These are phyloP conservation scores for Indicator indicator DNA, from an alignment of 2,113 vertebrate genomes.

Conservation along the genomic window DNA sequence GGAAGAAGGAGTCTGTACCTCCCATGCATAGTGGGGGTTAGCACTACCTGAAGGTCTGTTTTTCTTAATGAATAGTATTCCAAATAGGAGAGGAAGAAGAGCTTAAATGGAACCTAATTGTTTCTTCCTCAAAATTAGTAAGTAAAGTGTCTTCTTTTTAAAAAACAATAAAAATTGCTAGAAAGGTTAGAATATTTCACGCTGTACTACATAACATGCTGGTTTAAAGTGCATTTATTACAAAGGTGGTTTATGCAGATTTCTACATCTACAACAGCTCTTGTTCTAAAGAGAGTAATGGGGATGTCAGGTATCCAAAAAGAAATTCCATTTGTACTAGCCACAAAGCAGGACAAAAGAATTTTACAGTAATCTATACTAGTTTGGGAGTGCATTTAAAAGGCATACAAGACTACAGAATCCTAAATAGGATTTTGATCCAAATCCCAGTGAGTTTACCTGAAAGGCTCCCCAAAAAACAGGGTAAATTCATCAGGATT, in stretches of 20 bases:
- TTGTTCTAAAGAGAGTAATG: constrained; percentile 22
- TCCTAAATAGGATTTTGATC: background rate
- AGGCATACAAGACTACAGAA: background rate
- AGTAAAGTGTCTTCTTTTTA: background rate
- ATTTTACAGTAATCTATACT: constrained; percentile 7
- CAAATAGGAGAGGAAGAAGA: background rate
- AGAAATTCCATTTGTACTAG: constrained; percentile 54
- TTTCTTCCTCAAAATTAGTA: background rate
- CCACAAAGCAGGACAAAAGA: constrained; percentile 27
- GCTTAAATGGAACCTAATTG: background rate
- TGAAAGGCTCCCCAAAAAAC: too few relatives aligned
- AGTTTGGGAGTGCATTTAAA: constrained; percentile 24
- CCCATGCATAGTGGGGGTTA: background rate
- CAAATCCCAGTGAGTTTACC: too few relatives aligned
- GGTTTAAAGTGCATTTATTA: background rate
- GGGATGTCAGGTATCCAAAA: constrained; percentile 23
- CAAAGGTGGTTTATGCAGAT: constrained; percentile 24
- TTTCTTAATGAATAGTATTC: background rate
- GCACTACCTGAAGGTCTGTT: background rate
- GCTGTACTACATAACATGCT: background rate
- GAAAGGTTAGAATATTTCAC: too few relatives aligned
- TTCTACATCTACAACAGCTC: constrained; percentile 19
- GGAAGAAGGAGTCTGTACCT: background rate
- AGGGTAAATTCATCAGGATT: too few relatives aligned
- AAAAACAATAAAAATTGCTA: background rate